A percentile compares a stretch with the other conserved stretches of the same genome.
Conservation (phyloP, 92 coral and sea anemone genomes). For the Scolanthus callimorphus region DNA sequence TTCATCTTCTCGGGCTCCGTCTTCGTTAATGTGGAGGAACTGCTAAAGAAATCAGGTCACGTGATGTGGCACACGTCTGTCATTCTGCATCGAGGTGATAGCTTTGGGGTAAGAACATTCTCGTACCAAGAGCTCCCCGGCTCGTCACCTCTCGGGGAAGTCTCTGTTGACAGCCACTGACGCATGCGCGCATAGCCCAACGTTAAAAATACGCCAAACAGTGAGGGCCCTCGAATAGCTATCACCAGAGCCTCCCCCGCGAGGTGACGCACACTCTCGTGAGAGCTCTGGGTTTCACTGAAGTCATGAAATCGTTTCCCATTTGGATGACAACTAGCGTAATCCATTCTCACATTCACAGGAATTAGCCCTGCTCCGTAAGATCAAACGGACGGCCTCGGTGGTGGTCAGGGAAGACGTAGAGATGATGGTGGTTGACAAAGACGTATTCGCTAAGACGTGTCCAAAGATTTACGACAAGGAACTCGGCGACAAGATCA, state of each 20-base stretch:
- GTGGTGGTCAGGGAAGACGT: conserved; percentile 93
- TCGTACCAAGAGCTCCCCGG: no score
- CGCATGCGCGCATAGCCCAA: neutral
- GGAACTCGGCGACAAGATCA: conserved; percentile 82
- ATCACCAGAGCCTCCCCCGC: no score
- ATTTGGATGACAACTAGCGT: no score
- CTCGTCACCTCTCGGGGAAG: no score
- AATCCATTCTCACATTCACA: conserved; percentile 1
- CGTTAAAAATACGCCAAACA: neutral
- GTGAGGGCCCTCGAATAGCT: no score
- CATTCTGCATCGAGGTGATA: conserved; percentile 83
- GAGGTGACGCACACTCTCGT: no score
- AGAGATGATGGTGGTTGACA: conserved; percentile 85
- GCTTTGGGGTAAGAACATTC: conserved; percentile 86
- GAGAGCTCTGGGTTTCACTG: no score
- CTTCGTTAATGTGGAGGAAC: conserved; percentile 92
- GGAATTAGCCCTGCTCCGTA: conserved; percentile 89
- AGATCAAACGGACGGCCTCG: conserved; percentile 92
- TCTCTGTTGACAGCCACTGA: no score
- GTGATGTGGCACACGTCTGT: conserved; percentile 86
- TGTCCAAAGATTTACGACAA: conserved; percentile 92
- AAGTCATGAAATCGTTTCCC: no score
- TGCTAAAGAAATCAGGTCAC: conserved; percentile 70
- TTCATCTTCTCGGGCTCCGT: conserved; percentile 94
- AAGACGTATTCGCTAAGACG: conserved; percentile 78